Evolutionary conservation across 2,888 invertebrate species (phyloP).

Genomic region (Trachelus tabidus): DNA sequence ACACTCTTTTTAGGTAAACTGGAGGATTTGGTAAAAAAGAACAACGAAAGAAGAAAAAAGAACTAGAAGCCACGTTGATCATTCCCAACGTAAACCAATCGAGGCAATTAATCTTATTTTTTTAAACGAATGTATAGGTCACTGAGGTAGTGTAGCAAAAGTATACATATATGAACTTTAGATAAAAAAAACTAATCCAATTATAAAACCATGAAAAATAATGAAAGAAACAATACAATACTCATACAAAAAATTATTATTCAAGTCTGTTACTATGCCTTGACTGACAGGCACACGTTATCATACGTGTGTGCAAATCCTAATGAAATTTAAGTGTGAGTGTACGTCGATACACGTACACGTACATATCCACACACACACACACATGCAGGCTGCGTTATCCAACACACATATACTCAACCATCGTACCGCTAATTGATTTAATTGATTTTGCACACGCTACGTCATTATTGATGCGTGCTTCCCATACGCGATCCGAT

Average conservation of each 20-base stretch:
- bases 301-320: neutral
- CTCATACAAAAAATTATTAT: neutral
- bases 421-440: conserved; percentile 47
- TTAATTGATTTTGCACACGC: conserved; percentile 51
- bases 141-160: neutral
- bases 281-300: neutral
- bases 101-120: neutral
- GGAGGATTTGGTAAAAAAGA: neutral
- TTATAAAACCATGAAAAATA: neutral
- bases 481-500: conserved; percentile 10
- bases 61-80: neutral
- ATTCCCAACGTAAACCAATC: neutral
- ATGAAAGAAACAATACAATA: neutral
- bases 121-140: neutral
- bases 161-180: neutral
- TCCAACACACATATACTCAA: conserved; percentile 13
- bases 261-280: neutral
- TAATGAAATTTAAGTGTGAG: too few species aligned
- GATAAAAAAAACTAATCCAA: neutral
- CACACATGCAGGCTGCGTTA: neutral
- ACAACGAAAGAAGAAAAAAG: neutral
- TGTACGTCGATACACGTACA: neutral
- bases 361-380: neutral
- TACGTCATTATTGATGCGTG: conserved; percentile 53
- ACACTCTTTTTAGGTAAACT: neutral